Base-by-base conservation (phyloP, 1,140 invertebrate genomes). In the Doryteuthis pealeii region DNA sequence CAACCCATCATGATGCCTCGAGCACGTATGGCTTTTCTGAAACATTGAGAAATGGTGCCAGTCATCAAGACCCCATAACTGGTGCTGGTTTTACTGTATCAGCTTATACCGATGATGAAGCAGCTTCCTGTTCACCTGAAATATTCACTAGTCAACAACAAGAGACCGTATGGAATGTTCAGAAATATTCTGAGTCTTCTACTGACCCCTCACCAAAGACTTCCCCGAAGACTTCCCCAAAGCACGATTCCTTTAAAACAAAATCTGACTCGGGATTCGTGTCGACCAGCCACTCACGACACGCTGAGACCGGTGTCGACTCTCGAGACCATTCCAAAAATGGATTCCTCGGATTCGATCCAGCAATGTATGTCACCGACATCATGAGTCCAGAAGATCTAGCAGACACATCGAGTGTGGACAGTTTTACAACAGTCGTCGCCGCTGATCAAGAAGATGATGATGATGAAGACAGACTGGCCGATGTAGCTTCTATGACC, bases 371-470 rank as follows among this genome's bases (percentile, higher is more conserved):
- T n/a, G 30, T 40, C 22, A 12, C 65, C 45, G 75, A 76, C 15
- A 58, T 75, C 5, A 35, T 71, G 28, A 78, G 77, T 22, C 82
- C 81, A 69, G 85, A 87, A 73, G 85, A 88, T 78, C 68, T 77
- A 45, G 85, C 80, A 18, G 93, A 94, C 79, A 95, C 94, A 0
- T 94, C 94, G 1, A 93, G 91, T 49, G 93, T 93, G 83, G 95
- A 96, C 85, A 95, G 95, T 35, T 96, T 96, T 89, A 94, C 86
- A 65, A 88, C 87, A 70, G 87, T 88, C 26, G 84, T 88, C 68
- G 82, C 84, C 65, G 83, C 80, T 26, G 79, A 94, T 83, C 91
- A 93, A 35, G 92, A 94, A 82, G 92, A 94, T 82, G 92, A 93
- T 88, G 94, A 94, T 83, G 90, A 93, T 31, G 92, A 95, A 83